Evolutionary conservation across 2,888 invertebrate genomes (phyloP), one percentile per base, ranked within the genome.

Genomic region (Heteromyza rotundicornis): DNA sequence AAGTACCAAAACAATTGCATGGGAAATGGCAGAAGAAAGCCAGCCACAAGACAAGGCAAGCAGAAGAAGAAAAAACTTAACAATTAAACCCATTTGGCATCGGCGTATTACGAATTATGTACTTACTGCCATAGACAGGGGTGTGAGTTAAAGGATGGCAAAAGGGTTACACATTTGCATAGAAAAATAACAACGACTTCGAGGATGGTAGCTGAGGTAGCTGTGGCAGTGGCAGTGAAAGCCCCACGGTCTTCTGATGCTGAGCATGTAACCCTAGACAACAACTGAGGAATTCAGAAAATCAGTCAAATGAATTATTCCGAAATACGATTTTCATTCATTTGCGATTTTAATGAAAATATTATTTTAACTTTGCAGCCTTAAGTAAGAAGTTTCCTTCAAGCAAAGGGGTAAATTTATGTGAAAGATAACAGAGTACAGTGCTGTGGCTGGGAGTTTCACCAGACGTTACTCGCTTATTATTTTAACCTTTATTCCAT

Each of bases 81-180:
- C 77, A 77, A 77, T 78, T 77, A 76, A 76, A 76, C 74, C 20
- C 68, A 66, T 69, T 68, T 67, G 64, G 64, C 64, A 67, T 69
- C 67, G 61, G 65, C 66, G 68, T 65, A 60, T 66, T 68, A 64
- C 67, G 61, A 67, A 67, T n/a, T n/a, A n/a, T 67, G 65, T 36
- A 74, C n/a, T 16, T 35, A 19, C 27, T 56, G 24, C 36, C 19
- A 64, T 40, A 3, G 40, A 35, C 50, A 62, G 56, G 56, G 64
- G 62, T 56, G 62, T 62, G 59, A 19, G 50, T 75, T n/a, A n/a
- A n/a, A n/a, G n/a, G n/a, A n/a, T 71, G 66, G 71, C 67, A 64
- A 70, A 76, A 72, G 74, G 75, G 77, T 74, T 77, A 68, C 63
- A 36, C 59, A 79, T 76, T 78, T 78, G 79, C 77, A 76, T 77